Conservation (phyloP, 1,140 invertebrate species). For the Drosophila takahashii region DNA sequence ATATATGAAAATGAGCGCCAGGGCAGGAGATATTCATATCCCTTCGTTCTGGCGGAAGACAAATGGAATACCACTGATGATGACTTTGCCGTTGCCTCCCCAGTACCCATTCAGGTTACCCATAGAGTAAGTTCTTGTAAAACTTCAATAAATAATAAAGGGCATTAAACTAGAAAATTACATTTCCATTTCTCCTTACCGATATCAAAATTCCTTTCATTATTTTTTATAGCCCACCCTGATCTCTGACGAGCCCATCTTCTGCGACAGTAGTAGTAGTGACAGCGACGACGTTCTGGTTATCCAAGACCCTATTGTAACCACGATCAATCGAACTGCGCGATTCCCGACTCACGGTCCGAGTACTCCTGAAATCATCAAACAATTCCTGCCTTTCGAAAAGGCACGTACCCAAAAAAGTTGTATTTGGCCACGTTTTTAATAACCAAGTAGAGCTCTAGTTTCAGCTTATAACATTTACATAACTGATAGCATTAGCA, state of each 20-base stretch:
- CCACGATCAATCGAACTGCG: constrained; percentile 41
- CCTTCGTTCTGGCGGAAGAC: constrained; percentile 12
- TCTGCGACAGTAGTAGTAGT: background rate
- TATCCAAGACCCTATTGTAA: constrained; percentile 9
- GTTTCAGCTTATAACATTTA: too few relatives aligned
- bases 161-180: too few relatives aligned
- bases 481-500: too few relatives aligned
- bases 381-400: constrained; percentile 38
- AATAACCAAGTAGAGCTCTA: too few relatives aligned
- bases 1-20: background rate
- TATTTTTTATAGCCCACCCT: too few relatives aligned
- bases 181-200: too few relatives aligned
- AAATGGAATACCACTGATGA: background rate
- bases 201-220: too few relatives aligned
- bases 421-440: too few relatives aligned
- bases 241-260: too few relatives aligned
- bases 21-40: constrained; percentile 12
- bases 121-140: too few relatives aligned
- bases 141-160: too few relatives aligned
- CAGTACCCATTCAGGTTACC: too few relatives aligned
- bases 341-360: constrained; percentile 20
- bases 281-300: constrained; percentile 19
- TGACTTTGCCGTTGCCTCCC: background rate
- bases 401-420: constrained; percentile 6
- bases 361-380: constrained; percentile 57